Evolutionary conservation across 2,113 vertebrate genomes (phyloP), one percentile per base, ranked within the genome.

Genomic region (Gadus macrocephalus): DNA sequence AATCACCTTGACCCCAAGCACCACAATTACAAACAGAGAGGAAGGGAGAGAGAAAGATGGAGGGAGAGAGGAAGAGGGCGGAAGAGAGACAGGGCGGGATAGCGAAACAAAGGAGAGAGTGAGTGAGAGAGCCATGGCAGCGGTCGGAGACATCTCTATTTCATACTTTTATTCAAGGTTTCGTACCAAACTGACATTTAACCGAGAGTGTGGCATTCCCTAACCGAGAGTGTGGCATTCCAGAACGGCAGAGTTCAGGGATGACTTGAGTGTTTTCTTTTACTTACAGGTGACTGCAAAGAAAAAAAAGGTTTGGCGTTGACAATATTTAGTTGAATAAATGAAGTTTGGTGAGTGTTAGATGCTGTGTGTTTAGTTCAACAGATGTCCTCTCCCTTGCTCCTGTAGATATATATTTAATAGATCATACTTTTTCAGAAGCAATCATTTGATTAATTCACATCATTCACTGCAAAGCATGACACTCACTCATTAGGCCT

Each of bases 1-100:
- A 15, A 64, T 75, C 73, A 78, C 55, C 75, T 72, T 71, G 63
- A 63, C 67, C 64, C 78, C 53, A 65, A 66, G 60, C 53, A 19
- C 68, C 35, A 60, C 70, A 70, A 12, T 53, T 71, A 66, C 49
- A 62, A 56, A 49, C 9, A 49, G 42, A 49, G 42, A 49, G 42
- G 42, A 9, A 49, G 42, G 12, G 42, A 49, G 42, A 49, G 42
- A 49, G 42, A 9, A 14, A 49, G 42, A 49, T 49, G 42, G 42
- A 49, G 11, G 38, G 38, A 42, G 38, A 42, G 38, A 42, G 38
- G 11, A 11, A 42, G 3, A 42, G 38, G 38, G 42, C 8, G 1
- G 42, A 15, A 0, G 16, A 68, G 72, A 66, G 61, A 49, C 9
- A 49, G 42, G 6, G 42, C 9, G 6, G 2, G 42, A 49, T 9